Evolutionary conservation across 2,888 invertebrate species (phyloP).

Genomic region (Cephonodes hylas): DNA sequence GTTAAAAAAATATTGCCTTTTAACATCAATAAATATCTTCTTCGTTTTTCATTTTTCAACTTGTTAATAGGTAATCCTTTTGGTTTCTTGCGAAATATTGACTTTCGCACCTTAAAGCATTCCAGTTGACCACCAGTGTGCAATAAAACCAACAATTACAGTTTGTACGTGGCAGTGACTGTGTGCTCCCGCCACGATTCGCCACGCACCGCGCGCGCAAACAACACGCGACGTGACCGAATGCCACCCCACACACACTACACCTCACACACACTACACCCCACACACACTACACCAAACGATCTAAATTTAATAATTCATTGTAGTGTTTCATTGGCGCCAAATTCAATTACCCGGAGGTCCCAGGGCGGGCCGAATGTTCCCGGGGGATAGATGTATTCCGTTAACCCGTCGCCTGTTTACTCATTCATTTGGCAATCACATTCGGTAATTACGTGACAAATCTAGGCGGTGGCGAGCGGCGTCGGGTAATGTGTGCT

Average conservation of each 20-base stretch:
- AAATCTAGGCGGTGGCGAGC: constrained; percentile 41
- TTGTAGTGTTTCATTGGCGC: constrained; percentile 75
- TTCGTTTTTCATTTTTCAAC: no score
- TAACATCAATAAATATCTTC: no score
- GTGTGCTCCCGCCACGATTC: constrained; percentile 21
- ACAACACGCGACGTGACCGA: constrained; percentile 18
- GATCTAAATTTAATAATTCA: constrained; percentile 76
- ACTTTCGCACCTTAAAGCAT: neutral
- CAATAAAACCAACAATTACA: neutral
- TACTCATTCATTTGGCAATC: constrained; percentile 76
- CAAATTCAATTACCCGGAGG: constrained; percentile 72
- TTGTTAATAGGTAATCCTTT: no score
- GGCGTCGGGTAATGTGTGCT: neutral
- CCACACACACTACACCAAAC: neutral
- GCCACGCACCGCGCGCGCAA: constrained; percentile 30
- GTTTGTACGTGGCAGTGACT: neutral
- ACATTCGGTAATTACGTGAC: constrained; percentile 74
- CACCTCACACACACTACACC: neutral
- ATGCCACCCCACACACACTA: neutral
- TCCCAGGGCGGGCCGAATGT: constrained; percentile 34
- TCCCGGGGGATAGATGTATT: constrained; percentile 45
- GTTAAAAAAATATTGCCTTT: no score
- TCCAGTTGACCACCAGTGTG: neutral
- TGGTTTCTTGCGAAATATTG: neutral
- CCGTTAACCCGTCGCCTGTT: constrained; percentile 55